Base-by-base conservation (phyloP, 2,113 vertebrate species). In the Mungos mungo region DNA sequence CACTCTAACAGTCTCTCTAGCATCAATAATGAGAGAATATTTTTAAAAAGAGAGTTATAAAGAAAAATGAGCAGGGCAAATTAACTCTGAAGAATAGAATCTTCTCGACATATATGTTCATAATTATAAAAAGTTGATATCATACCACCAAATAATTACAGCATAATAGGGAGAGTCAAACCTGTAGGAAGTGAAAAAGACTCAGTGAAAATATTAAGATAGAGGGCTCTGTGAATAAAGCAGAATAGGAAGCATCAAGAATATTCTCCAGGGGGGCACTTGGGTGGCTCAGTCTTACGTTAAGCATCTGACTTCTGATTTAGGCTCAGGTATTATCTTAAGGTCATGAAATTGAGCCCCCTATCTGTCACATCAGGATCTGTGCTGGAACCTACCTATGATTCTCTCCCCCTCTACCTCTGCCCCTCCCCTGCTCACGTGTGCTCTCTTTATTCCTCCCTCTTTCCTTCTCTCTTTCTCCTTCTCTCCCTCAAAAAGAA, bases 11-110 rank as follows among this genome's bases (percentile, higher is more conserved):
- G 3, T 74, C 8, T 93, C 35, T 87, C 25, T 77, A 86, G 18
- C 41, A 66, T 54, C n/a, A 86, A 41, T 69, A 80, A n/a, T 38
- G 93, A 89, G 25, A 86, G 4, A 74, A 71, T 74, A 47, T 82
- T 80, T 92, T 88, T 86, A 14, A 66, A 92, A 50, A 84, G 63
- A 45, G 45, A 74, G 33, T 88, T 96, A 86, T 54, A 87, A 71
- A 81, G 50, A 74, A 96, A 97, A 96, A 57, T 90, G 74, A 92
- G 65, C 6, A 77, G 16, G 11, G 14, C 11, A 81, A 90, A 96
- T 96, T 66, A 96, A 84, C 38, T 91, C 81, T 79, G 7, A 52
- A 86, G 35, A 93, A 90, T 12, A 15, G 3, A 85, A 90, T 88
- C 7, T 4, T 87, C n/a, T 87, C 90, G 29, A 86, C 14, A 77